Evolutionary conservation across 2,797 vertebrate species (phyloP), one percentile per base, ranked within the genome.

Genomic region (Chelmon rostratus): DNA sequence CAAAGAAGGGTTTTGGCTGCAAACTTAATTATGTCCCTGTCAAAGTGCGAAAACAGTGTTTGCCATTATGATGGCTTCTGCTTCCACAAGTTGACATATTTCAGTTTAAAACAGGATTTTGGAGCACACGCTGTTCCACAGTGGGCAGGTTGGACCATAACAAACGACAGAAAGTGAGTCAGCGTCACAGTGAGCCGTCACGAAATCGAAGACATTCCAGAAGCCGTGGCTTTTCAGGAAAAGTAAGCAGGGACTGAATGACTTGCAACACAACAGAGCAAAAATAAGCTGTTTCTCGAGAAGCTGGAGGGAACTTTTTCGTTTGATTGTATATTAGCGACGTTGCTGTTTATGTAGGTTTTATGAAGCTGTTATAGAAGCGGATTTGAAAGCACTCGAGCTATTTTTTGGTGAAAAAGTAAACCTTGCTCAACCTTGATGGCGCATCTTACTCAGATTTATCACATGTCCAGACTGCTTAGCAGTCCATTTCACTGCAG

Each of bases 341-440:
- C 42, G 25, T 31, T 63, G 31, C 31, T 58, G 61, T 56, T 18
- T 62, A 46, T 6, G 9, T n/a, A 7, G 35, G 42, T 64, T 18
- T 52, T 12, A 11, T 40, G 19, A 58, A 46, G 19, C n/a, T 56
- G 67, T 57, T 25, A 23, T n/a, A 28, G 15, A 31, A 50, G 65
- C 65, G 50, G 19, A 50, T 77, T 37, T 56, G 3, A n/a, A 15
- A 57, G 42, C 18, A 23, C 9, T 35, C 12, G 1, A 42, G n/a
- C 7, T 21, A 33, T 2, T 4, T 33, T 56, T 16, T 52, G 58
- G 53, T 33, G 38, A 64, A 54, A 52, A 31, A 61, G 23, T 62
- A 75, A 58, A 83, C 58, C 28, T n/a, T 33, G 71, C 58, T 72
- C 66, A 38, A 79, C 67, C 82, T 78, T 81, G 79, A 74, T 58